Evolutionary conservation across 2,888 invertebrate species (phyloP).

Genomic region (Abrostola tripartita): DNA sequence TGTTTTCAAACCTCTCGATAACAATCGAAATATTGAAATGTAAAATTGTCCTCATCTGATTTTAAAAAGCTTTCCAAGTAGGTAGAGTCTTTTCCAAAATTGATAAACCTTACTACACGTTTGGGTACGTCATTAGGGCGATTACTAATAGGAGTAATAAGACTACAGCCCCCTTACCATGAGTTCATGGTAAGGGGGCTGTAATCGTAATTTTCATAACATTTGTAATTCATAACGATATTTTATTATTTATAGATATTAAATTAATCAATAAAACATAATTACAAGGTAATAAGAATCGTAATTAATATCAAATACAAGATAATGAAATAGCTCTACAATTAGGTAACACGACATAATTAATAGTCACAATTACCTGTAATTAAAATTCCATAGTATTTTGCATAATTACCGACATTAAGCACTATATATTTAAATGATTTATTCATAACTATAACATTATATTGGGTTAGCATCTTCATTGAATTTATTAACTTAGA

Average conservation of each 20-base stretch:
- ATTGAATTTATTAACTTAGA: conserved; percentile 5
- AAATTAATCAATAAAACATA: conserved; percentile 2
- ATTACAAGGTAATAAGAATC: not conserved
- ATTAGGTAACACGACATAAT: conserved; percentile 29
- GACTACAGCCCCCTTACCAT: too few relatives aligned
- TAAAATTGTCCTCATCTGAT: too few relatives aligned
- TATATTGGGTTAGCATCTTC: conserved; percentile 12
- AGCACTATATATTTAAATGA: conserved; percentile 19
- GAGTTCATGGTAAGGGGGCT: too few relatives aligned
- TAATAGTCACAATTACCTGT: conserved; percentile 15
- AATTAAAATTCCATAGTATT: conserved; percentile 37
- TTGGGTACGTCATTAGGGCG: too few relatives aligned
- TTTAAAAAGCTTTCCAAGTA: too few relatives aligned
- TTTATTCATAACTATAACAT: not conserved
- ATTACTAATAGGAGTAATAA: too few relatives aligned
- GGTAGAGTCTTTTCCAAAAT: too few relatives aligned
- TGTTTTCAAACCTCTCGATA: too few relatives aligned
- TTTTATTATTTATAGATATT: not conserved
- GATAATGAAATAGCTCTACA: not conserved
- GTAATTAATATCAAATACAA: not conserved
- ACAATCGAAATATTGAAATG: too few relatives aligned
- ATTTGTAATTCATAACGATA: not conserved
- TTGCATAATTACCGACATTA: conserved; percentile 21
- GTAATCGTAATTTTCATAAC: too few relatives aligned
- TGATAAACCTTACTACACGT: too few relatives aligned